Conservation (phyloP, 2,888 invertebrate genomes). For the Sinopyrophorus schimmeli region DNA sequence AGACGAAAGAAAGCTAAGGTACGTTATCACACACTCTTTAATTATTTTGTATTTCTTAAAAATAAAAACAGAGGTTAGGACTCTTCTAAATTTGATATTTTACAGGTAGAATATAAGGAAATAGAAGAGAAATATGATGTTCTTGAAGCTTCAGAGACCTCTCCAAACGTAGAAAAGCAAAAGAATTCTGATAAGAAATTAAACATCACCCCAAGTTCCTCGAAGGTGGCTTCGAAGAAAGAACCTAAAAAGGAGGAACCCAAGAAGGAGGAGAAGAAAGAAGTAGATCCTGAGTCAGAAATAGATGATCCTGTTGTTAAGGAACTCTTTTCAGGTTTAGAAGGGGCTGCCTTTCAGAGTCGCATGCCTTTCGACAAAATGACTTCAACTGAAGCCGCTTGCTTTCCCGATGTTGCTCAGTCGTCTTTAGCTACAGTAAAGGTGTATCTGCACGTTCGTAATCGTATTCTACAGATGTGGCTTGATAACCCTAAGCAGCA, state of each 20-base stretch:
- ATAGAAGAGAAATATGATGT: slow-evolving; percentile 68
- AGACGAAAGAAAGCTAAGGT: slow-evolving; percentile 54
- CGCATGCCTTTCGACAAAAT: slow-evolving; percentile 92
- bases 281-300: slow-evolving; percentile 67
- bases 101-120: slow-evolving; percentile 67
- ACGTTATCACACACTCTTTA: slow-evolving; percentile 20
- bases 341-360: slow-evolving; percentile 93
- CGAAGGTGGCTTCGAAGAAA: slow-evolving; percentile 56
- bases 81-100: slow-evolving; percentile 13
- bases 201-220: slow-evolving; percentile 52
- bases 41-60: background rate
- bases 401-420: slow-evolving; percentile 89
- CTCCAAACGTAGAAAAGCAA: slow-evolving; percentile 66
- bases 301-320: slow-evolving; percentile 65
- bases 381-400: slow-evolving; percentile 90
- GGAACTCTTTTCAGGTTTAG: slow-evolving; percentile 60
- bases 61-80: background rate
- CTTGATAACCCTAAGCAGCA: slow-evolving; percentile 93
- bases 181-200: slow-evolving; percentile 64
- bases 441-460: slow-evolving; percentile 89
- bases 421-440: slow-evolving; percentile 81
- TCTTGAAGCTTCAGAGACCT: slow-evolving; percentile 64
- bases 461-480: slow-evolving; percentile 92
- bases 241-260: slow-evolving; percentile 58
- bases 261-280: slow-evolving; percentile 58